Percentiles rank a stretch among this genome's conserved stretches.
Evolutionary conservation across 1,140 invertebrate species (phyloP).

Genomic region (Diuraphis noxia): DNA sequence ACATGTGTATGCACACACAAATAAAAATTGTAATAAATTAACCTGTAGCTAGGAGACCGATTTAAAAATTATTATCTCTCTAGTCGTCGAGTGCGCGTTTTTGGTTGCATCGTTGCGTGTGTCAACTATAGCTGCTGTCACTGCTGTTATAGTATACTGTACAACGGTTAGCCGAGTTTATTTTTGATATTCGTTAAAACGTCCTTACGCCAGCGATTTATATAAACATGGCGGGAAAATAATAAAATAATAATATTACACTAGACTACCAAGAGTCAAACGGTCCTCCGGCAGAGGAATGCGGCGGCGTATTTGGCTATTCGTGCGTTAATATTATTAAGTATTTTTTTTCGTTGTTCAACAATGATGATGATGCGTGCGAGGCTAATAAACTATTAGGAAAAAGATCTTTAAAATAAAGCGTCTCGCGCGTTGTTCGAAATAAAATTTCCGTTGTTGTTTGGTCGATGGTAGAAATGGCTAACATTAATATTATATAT

Average conservation of each 20-base stretch:
- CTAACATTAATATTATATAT: not conserved
- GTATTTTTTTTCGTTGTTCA: not conserved
- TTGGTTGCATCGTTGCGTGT: not conserved
- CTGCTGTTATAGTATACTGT: not conserved
- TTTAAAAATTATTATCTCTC: slow-evolving; percentile 29
- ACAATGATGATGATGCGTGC: not conserved
- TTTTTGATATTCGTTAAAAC: slow-evolving; percentile 41
- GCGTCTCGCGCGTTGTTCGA: not conserved
- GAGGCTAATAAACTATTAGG: not conserved
- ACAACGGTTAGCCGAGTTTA: not conserved
- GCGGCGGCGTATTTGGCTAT: slow-evolving; percentile 16
- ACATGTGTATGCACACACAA: no score
- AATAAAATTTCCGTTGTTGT: not conserved
- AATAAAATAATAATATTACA: slow-evolving; percentile 2
- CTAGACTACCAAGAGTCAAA: not conserved
- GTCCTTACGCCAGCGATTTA: slow-evolving; percentile 6
- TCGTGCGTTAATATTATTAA: not conserved
- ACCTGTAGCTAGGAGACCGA: slow-evolving; percentile 20
- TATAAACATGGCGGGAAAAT: not conserved
- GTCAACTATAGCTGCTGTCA: not conserved
- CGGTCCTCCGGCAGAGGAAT: not conserved
- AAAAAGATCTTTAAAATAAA: not conserved
- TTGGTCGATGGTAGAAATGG: not conserved
- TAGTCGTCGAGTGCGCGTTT: not conserved
- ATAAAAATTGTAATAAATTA: slow-evolving; percentile 21